phyloP scores from a whole-genome alignment of 2,888 invertebrate genomes.

The Parthenolecanium corni region DNA sequence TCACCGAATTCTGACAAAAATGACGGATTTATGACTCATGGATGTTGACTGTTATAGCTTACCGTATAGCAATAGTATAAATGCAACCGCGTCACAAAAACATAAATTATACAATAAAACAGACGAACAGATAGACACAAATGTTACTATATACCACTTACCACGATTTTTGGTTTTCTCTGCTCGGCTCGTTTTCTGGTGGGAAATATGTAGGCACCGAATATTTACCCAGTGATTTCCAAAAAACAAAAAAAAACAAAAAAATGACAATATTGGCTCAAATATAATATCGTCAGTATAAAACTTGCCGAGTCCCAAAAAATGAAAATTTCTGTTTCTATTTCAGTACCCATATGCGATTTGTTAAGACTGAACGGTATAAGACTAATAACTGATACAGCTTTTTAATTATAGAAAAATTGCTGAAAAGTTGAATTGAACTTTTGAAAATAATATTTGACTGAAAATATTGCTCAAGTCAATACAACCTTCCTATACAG shows the following conservation, averaged over 20 bases:
- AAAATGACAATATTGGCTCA: too few species aligned
- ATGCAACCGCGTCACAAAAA: constrained; percentile 27
- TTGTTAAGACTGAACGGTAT: too few species aligned
- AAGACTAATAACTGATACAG: too few species aligned
- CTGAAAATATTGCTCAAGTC: too few species aligned
- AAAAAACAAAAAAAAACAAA: constrained; percentile 8
- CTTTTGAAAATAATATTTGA: too few species aligned
- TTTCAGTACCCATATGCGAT: too few species aligned
- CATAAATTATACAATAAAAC: constrained; percentile 29
- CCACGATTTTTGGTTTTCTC: constrained; percentile 26
- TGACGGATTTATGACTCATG: constrained; percentile 29
- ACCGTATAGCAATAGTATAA: constrained; percentile 20
- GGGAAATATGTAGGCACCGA: constrained; percentile 22
- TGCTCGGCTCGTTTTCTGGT: constrained; percentile 19
- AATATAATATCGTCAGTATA: too few species aligned
- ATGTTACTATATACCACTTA: constrained; percentile 24
- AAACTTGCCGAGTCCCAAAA: too few species aligned
- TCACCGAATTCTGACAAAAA: constrained; percentile 27
- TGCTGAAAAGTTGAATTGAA: too few species aligned
- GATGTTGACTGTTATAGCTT: constrained; percentile 29
- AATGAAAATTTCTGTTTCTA: too few species aligned
- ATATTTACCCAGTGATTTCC: constrained; percentile 21
- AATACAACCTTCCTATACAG: too few species aligned
- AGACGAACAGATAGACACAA: constrained; percentile 27
- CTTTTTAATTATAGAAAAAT: too few species aligned